Evolutionary conservation across 2,888 invertebrate species (phyloP).

Genomic region (Harpalus rubripes): DNA sequence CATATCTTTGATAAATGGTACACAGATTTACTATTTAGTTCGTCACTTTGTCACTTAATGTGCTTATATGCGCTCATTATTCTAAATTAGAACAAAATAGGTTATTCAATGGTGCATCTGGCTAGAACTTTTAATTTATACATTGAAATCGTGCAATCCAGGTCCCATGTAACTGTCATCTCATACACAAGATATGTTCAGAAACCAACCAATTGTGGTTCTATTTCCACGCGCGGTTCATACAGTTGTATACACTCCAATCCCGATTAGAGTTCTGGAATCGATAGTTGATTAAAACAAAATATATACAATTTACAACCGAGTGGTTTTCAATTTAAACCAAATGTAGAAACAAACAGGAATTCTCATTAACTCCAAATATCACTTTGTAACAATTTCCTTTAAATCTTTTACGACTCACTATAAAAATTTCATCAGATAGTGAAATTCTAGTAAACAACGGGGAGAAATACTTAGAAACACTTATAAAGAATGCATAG

Average conservation of each 20-base stretch:
- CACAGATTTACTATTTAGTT: too few relatives aligned
- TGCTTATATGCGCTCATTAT: too few relatives aligned
- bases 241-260: not conserved
- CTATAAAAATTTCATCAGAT: too few relatives aligned
- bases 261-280: not conserved
- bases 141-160: not conserved
- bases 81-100: too few relatives aligned
- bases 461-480: too few relatives aligned
- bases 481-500: too few relatives aligned
- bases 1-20: too few relatives aligned
- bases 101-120: not conserved
- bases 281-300: slow-evolving; percentile 6
- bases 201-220: not conserved
- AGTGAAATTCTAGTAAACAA: too few relatives aligned
- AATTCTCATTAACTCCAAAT: not conserved
- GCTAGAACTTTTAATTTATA: not conserved
- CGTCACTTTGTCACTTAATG: too few relatives aligned
- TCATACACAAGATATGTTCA: not conserved
- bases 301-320: slow-evolving; percentile 7
- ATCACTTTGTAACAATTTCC: not conserved
- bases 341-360: not conserved
- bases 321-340: slow-evolving; percentile 6
- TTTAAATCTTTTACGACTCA: too few relatives aligned
- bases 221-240: not conserved
- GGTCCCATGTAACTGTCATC: not conserved